phyloP scores from a whole-genome alignment of 2,113 vertebrate genomes.

The Bos indicus region DNA sequence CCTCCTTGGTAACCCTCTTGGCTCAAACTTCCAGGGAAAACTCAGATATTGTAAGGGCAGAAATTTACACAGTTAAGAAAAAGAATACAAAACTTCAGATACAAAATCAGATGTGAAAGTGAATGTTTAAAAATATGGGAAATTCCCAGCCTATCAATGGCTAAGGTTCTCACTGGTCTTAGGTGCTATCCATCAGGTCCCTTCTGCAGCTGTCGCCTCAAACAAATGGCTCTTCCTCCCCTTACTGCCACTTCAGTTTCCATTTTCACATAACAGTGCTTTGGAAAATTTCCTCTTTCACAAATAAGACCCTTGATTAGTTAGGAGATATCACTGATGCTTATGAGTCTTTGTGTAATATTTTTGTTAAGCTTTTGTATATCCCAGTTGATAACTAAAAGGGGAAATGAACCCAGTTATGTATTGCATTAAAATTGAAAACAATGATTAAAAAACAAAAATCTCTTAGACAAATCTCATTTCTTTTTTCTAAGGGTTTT shows the following conservation, averaged over 20 bases:
- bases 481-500: neutral
- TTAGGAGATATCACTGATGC: slow-evolving; percentile 46
- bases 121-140: neutral
- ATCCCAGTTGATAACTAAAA: neutral
- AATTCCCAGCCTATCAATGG: neutral
- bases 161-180: neutral
- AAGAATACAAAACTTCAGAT: neutral
- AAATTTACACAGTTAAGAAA: neutral
- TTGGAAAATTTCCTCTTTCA: slow-evolving; percentile 41
- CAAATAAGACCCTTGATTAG: slow-evolving; percentile 38
- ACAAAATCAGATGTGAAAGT: neutral
- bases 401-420: slow-evolving; percentile 30
- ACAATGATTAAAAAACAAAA: slow-evolving; percentile 40
- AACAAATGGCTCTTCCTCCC: neutral
- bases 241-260: neutral
- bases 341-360: slow-evolving; percentile 46
- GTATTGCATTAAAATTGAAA: neutral
- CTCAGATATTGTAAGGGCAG: neutral
- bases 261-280: neutral
- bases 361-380: slow-evolving; percentile 36
- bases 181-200: fast-evolving
- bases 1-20: neutral
- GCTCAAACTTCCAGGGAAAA: neutral
- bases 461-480: neutral
- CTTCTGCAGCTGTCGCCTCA: neutral